A percentile compares a stretch with the other conserved stretches of the same genome.
phyloP scores from a whole-genome alignment of 1,140 invertebrate genomes.

The Habropoda laboriosa region DNA sequence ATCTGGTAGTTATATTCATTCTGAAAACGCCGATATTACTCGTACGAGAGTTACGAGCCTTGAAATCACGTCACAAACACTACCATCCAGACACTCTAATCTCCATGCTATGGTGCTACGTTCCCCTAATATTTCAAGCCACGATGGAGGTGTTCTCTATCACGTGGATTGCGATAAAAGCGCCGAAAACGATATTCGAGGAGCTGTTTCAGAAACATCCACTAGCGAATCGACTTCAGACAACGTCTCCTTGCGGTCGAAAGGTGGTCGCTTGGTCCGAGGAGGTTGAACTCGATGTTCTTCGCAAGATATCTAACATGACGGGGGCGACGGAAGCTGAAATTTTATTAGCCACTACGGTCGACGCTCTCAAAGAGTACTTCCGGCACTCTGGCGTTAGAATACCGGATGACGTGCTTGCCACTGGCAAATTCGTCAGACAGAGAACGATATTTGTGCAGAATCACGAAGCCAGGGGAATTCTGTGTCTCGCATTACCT shows the following conservation, averaged over 20 bases:
- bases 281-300: conserved; percentile 83
- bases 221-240: conserved; percentile 84
- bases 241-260: conserved; percentile 87
- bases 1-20: conserved; percentile 61
- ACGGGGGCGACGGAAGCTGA: conserved; percentile 87
- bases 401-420: conserved; percentile 82
- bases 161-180: conserved; percentile 81
- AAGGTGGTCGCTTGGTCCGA: conserved; percentile 90
- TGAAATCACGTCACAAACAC: conserved; percentile 75
- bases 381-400: conserved; percentile 82
- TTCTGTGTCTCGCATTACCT: conserved; percentile 84
- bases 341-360: conserved; percentile 85
- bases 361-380: conserved; percentile 85
- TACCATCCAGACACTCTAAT: conserved; percentile 76
- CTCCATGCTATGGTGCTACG: conserved; percentile 80
- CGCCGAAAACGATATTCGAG: conserved; percentile 84
- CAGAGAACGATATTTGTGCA: conserved; percentile 81
- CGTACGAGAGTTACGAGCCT: conserved; percentile 70
- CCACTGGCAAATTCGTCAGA: conserved; percentile 83
- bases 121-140: conserved; percentile 83
- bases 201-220: conserved; percentile 82
- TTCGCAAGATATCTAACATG: conserved; percentile 83
- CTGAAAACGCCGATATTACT: conserved; percentile 74
- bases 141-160: conserved; percentile 83
- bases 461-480: conserved; percentile 81